phyloP scores from a whole-genome alignment of 2,113 vertebrate species.

The Muntiacus reevesi region DNA sequence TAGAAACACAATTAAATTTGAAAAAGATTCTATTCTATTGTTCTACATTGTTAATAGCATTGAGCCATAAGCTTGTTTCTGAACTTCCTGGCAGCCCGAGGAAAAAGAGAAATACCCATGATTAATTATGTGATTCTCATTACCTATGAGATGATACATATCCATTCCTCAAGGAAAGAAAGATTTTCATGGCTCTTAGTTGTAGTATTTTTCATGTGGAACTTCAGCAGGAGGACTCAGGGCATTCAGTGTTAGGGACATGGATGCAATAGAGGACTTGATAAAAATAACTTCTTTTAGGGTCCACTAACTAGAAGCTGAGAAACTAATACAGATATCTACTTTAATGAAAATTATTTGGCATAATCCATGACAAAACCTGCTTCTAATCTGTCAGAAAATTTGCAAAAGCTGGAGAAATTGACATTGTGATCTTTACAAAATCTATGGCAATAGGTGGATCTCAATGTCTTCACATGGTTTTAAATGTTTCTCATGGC shows the following conservation, averaged over 20 bases:
- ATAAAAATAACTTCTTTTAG: not conserved
- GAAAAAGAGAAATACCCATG: slow-evolving; percentile 4
- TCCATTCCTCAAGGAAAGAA: not conserved
- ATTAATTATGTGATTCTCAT: not conserved
- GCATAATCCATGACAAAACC: not conserved
- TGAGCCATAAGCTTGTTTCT: slow-evolving; percentile 29
- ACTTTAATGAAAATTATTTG: not conserved
- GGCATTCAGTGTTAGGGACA: not conserved
- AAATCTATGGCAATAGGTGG: not conserved
- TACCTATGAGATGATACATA: not conserved
- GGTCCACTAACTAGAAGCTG: not conserved
- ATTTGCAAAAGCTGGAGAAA: not conserved
- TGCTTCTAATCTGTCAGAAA: not conserved
- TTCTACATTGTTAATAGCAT: not conserved
- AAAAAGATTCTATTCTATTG: not conserved
- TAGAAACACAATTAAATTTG: not conserved
- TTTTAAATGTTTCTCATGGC: not conserved
- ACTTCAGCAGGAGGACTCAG: not conserved
- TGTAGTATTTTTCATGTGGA: not conserved
- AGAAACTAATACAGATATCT: not conserved
- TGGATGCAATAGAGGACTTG: not conserved
- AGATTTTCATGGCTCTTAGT: not conserved
- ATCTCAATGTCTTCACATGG: not conserved
- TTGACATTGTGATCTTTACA: not conserved
- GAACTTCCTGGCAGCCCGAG: not conserved